A percentile compares a stretch with the other conserved stretches of the same genome.
Conservation (phyloP, 2,797 vertebrate species). For the Pipistrellus nathusii region DNA sequence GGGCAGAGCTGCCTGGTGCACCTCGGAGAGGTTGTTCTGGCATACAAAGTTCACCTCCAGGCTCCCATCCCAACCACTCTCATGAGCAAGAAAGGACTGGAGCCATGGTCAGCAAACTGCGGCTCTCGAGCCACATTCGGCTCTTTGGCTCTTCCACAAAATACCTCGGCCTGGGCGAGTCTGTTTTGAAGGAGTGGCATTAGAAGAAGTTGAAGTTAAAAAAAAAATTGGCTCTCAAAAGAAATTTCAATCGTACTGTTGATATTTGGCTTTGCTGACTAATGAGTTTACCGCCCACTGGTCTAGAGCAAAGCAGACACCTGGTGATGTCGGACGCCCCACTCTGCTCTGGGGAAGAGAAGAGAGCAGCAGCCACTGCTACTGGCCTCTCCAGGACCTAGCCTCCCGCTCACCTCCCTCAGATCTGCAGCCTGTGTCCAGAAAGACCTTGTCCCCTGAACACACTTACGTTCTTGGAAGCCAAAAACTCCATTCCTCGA, state of each 20-base stretch:
- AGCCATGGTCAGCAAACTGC: too few species aligned
- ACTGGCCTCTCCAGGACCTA: background rate
- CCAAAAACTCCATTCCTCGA: conserved; percentile 98
- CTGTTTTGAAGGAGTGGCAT: too few species aligned
- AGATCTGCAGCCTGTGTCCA: background rate
- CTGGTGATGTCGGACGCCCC: rapidly evolving
- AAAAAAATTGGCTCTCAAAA: too few species aligned
- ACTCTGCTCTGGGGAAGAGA: too few species aligned
- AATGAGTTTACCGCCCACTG: too few species aligned
- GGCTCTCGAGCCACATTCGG: too few species aligned
- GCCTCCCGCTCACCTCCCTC: background rate
- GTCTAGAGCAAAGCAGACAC: background rate
- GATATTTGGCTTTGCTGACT: too few species aligned
- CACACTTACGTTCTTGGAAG: conserved; percentile 97
- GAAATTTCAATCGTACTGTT: too few species aligned
- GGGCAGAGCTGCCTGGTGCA: rapidly evolving
- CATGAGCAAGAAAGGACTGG: background rate
- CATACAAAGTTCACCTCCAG: background rate
- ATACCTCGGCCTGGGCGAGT: too few species aligned
- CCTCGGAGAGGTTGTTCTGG: too few species aligned
- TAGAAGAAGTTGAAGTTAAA: too few species aligned
- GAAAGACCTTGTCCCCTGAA: background rate
- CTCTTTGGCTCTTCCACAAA: too few species aligned
- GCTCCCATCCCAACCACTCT: background rate
- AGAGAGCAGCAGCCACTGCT: background rate